These are phyloP conservation scores for Catocala nupta DNA, from an alignment of 2,888 invertebrate genomes.

Conservation along the genomic window DNA sequence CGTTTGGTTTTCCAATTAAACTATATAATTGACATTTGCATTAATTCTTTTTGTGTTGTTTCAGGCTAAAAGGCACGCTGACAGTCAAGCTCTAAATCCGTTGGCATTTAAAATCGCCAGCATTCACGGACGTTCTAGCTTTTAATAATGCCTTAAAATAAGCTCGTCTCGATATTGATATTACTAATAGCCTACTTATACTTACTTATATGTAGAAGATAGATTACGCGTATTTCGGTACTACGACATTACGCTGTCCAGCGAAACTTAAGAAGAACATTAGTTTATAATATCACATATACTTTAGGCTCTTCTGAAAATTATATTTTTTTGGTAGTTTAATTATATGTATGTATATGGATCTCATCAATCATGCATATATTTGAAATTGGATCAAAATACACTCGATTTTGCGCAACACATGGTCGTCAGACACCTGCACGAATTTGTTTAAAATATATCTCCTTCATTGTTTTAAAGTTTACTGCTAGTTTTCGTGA, in stretches of 20 bases:
- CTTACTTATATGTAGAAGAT: slow-evolving; percentile 18
- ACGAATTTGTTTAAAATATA: too few relatives aligned
- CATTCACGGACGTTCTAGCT: slow-evolving; percentile 67
- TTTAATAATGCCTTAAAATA: slow-evolving; percentile 42
- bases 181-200: slow-evolving; percentile 11
- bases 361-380: too few relatives aligned
- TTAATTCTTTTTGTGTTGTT: slow-evolving; percentile 47
- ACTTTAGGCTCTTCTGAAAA: too few relatives aligned
- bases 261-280: background rate
- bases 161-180: slow-evolving; percentile 3
- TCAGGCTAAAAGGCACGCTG: slow-evolving; percentile 59
- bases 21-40: background rate
- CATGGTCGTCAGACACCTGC: too few relatives aligned
- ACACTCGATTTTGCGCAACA: too few relatives aligned
- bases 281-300: background rate
- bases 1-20: background rate
- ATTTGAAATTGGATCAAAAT: too few relatives aligned
- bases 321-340: too few relatives aligned
- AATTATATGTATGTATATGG: too few relatives aligned
- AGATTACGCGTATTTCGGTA: too few relatives aligned
- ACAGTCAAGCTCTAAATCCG: slow-evolving; percentile 60
- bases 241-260: background rate
- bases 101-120: slow-evolving; percentile 67
- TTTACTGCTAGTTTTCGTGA: too few relatives aligned
- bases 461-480: too few relatives aligned